Evolutionary conservation across 2,888 invertebrate species (phyloP).

Genomic region (Oscheius sp.): DNA sequence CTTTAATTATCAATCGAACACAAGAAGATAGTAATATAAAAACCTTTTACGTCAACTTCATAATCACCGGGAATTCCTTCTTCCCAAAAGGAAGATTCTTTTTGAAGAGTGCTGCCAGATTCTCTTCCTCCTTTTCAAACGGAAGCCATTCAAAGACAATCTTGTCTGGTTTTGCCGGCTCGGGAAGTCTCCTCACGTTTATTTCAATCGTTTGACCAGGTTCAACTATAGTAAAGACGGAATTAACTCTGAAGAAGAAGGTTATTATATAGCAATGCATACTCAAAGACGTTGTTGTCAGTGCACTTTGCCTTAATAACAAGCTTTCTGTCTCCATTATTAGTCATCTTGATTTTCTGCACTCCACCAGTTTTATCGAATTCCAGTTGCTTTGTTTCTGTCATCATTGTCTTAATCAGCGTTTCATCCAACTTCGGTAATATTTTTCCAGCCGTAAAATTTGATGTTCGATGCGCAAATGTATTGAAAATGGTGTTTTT

Average conservation of each 20-base stretch:
- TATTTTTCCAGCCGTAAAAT: too few relatives aligned
- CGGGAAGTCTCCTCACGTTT: neutral
- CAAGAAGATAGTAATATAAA: too few relatives aligned
- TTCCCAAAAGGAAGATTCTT: neutral
- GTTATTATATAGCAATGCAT: neutral
- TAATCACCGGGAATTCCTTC: too few relatives aligned
- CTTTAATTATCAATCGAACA: too few relatives aligned
- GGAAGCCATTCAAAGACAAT: conserved; percentile 18
- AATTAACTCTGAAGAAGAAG: neutral
- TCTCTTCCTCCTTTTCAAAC: neutral
- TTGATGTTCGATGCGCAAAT: too few relatives aligned
- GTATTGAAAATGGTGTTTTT: neutral
- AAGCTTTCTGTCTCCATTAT: neutral
- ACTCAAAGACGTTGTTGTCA: neutral
- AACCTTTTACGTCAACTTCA: too few relatives aligned
- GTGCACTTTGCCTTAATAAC: neutral
- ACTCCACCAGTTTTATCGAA: neutral
- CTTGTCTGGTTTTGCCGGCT: neutral
- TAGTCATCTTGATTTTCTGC: conserved; percentile 5
- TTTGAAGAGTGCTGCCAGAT: conserved; percentile 1
- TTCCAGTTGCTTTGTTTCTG: neutral
- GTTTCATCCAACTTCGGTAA: too few relatives aligned
- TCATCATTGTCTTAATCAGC: too few relatives aligned
- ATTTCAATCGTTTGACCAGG: neutral
- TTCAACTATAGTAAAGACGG: neutral